phyloP scores from a whole-genome alignment of 2,888 invertebrate species.

The Latheticus oryzae region DNA sequence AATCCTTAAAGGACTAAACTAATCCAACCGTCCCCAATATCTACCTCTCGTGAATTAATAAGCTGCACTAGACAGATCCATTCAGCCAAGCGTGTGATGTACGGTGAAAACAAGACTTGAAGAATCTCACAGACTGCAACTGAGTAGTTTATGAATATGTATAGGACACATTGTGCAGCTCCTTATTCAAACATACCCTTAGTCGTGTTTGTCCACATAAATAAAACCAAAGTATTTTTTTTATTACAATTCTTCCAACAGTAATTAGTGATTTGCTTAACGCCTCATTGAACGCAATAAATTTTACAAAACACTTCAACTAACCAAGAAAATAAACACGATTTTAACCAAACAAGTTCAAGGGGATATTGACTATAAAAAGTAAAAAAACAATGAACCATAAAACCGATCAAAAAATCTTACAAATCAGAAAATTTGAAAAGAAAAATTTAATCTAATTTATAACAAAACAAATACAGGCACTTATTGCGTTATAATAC shows the following conservation, averaged over 20 bases:
- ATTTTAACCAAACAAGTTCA: slow-evolving; percentile 15
- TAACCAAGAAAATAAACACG: slow-evolving; percentile 15
- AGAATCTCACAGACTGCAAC: slow-evolving; percentile 27
- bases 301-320: slow-evolving; percentile 12
- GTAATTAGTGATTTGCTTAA: slow-evolving; percentile 28
- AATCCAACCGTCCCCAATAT: not conserved
- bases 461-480: too few species aligned
- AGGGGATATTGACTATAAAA: too few species aligned
- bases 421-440: too few species aligned
- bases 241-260: slow-evolving; percentile 19
- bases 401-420: too few species aligned
- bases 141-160: slow-evolving; percentile 32
- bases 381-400: too few species aligned
- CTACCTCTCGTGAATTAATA: slow-evolving; percentile 18
- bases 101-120: slow-evolving; percentile 20
- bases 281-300: slow-evolving; percentile 24
- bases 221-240: slow-evolving; percentile 14
- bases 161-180: slow-evolving; percentile 32
- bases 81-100: slow-evolving; percentile 1
- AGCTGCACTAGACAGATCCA: slow-evolving; percentile 12
- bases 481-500: too few species aligned
- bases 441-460: too few species aligned
- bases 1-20: slow-evolving; percentile 4
- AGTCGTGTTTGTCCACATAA: slow-evolving; percentile 21
- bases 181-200: slow-evolving; percentile 33